phyloP scores from a whole-genome alignment of 2,113 vertebrate species.

The Passer montanus region DNA sequence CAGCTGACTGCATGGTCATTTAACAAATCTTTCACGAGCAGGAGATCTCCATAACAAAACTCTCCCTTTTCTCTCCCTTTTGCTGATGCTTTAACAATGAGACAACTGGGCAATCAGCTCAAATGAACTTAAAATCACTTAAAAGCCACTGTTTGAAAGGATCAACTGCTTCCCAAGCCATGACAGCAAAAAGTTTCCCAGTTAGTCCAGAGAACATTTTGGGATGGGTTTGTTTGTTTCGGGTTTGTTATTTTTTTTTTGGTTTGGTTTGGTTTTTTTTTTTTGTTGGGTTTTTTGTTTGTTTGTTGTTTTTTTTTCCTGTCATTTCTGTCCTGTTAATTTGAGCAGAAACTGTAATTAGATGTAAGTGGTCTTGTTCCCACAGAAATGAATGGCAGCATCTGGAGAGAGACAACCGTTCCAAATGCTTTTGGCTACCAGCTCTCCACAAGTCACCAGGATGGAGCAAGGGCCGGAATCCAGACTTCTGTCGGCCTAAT shows the following conservation, averaged over 20 bases:
- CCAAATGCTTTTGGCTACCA: conserved; percentile 82
- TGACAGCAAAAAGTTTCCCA: conserved; percentile 46
- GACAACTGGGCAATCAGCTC: background rate
- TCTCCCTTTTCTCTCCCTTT: background rate
- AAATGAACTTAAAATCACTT: conserved; percentile 43
- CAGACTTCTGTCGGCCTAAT: conserved; percentile 83
- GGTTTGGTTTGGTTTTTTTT: no score
- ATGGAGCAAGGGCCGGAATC: conserved; percentile 75
- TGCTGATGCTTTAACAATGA: background rate
- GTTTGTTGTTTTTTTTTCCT: conserved; percentile 40
- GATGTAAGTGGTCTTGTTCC: conserved; percentile 84
- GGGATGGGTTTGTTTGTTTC: background rate
- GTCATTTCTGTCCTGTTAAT: conserved; percentile 84
- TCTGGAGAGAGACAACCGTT: conserved; percentile 82
- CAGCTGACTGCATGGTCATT: rapidly evolving
- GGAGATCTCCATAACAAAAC: background rate
- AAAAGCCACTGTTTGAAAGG: conserved; percentile 32
- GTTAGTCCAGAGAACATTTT: conserved; percentile 47
- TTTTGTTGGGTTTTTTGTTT: no score
- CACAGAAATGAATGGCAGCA: conserved; percentile 86
- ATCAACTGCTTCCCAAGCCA: conserved; percentile 39
- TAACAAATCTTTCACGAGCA: background rate
- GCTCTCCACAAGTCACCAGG: conserved; percentile 73
- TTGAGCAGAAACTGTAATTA: conserved; percentile 85
- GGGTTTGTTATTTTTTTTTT: background rate